Evolutionary conservation across 2,888 invertebrate species (phyloP), one percentile per base, ranked within the genome.

Genomic region (Metellina segmentata): DNA sequence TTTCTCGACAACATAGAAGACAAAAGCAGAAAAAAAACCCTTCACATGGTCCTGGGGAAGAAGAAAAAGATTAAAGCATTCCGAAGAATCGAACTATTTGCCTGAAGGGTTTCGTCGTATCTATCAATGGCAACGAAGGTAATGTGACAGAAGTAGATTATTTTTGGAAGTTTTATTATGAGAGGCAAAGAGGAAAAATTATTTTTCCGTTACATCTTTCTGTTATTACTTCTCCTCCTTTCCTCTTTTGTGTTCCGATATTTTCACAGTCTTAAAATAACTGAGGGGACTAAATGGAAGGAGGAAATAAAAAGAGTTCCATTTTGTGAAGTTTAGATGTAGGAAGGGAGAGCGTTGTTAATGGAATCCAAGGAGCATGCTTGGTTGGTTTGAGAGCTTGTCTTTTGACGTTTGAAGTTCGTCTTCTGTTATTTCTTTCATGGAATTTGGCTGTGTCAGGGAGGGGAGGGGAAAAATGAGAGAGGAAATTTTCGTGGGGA

Each of bases 101-200:
- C 88, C 88, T 88, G 81, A 11, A 81, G 87, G 49, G 34, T 16
- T n/a, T 48, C 74, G 51, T 74, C 16, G 81, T 49, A 81, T 88
- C 88, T 79, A 88, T 88, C 81, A 88, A 79, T 85, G 69, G 77
- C 77, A 71, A 51, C 70, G 77, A 70, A 77, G 82, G 75, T 89
- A 89, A 89, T 89, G 89, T 77, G 89, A 89, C 82, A 89, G 89
- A 89, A 89, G 77, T 82, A 77, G 53, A 69, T 89, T 82, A 89
- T 89, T 89, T 89, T 89, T 89, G 48, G 72, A 78, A 86, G 78
- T 85, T 85, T 85, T 85, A 85, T 85, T 85, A 85, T 75, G 53
- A 69, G 69, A 85, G 34, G 49, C 1, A 11, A n/a, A 49, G 13
- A n/a, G 48, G 81, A 71, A 81, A 88, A 81, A 88, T 81, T 75